phyloP scores from a whole-genome alignment of 2,797 vertebrate species.

The Bovichtus variegatus region DNA sequence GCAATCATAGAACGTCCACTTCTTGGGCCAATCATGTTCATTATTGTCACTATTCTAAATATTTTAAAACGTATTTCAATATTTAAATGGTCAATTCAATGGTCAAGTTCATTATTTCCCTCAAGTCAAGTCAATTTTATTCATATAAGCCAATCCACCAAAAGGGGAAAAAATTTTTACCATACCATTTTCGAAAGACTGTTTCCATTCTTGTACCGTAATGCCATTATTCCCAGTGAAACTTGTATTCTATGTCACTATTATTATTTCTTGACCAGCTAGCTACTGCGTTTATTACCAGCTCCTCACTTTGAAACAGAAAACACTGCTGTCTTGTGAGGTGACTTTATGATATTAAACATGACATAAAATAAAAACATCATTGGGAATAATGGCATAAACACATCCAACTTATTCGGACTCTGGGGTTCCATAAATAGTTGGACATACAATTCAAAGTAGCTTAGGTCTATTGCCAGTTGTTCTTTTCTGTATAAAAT shows the following conservation, averaged over 20 bases:
- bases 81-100: background rate
- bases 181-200: background rate
- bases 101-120: no score
- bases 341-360: background rate
- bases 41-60: background rate
- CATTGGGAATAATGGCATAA: background rate
- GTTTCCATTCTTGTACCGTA: background rate
- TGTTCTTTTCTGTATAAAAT: background rate
- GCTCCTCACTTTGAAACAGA: background rate
- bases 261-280: background rate
- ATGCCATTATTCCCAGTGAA: background rate
- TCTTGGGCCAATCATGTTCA: background rate
- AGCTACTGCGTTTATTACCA: background rate
- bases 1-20: background rate
- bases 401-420: no score
- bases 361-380: background rate
- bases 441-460: no score
- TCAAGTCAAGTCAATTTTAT: background rate
- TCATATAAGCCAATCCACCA: background rate
- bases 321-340: background rate
- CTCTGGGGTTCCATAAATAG: no score
- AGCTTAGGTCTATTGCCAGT: no score
- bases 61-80: background rate
- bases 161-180: background rate
- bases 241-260: background rate